These are phyloP conservation scores for Machaerirhynchus nigripectus DNA, from an alignment of 2,113 vertebrate species.

Conservation along the genomic window DNA sequence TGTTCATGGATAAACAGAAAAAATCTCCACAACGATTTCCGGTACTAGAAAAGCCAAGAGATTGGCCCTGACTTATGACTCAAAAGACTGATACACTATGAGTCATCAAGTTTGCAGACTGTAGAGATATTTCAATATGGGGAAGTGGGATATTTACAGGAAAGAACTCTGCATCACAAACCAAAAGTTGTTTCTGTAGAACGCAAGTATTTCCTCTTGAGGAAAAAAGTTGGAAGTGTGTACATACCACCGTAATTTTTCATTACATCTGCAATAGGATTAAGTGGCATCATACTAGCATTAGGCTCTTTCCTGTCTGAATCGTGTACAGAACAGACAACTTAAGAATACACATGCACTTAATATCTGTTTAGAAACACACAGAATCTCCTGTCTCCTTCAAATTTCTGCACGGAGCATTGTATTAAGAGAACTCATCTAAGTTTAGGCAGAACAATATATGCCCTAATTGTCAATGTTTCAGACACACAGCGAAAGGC, in stretches of 20 bases:
- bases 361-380: background rate
- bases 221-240: background rate
- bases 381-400: background rate
- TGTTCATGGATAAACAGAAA: background rate
- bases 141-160: slow-evolving; percentile 3
- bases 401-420: background rate
- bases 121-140: background rate
- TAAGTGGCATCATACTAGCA: background rate
- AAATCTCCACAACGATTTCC: background rate
- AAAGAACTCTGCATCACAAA: background rate
- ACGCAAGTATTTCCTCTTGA: background rate
- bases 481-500: background rate
- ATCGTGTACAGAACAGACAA: background rate
- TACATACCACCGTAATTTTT: background rate
- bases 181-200: background rate
- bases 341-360: rapidly evolving
- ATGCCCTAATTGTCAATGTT: background rate
- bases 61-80: background rate
- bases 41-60: background rate
- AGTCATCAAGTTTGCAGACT: slow-evolving; percentile 48
- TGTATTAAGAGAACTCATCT: background rate
- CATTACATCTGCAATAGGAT: background rate
- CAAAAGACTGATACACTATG: slow-evolving; percentile 31
- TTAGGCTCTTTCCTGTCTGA: background rate
- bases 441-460: background rate